Percentiles rank a stretch among this genome's conserved stretches.
Evolutionary conservation across 2,113 vertebrate genomes (phyloP).

Genomic region (Thalassarche chlororhynchos): DNA sequence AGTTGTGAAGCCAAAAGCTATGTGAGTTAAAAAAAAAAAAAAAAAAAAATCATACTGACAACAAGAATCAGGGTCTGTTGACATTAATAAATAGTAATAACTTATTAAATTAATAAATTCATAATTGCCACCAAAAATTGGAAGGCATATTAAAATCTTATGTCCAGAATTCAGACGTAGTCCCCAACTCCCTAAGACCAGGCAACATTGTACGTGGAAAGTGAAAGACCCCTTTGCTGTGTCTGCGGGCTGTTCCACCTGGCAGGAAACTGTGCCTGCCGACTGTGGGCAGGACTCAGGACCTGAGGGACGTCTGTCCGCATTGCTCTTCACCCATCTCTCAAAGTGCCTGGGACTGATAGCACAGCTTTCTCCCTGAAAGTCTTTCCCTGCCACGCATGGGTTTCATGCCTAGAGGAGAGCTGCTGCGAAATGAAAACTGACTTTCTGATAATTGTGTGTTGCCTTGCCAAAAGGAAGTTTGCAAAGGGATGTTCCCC

Average conservation of each 20-base stretch:
- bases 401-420: background rate
- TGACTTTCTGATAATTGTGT: background rate
- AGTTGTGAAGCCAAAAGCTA: background rate
- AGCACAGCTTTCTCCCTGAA: background rate
- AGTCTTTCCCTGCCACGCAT: fast-evolving
- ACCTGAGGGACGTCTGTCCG: fast-evolving
- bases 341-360: no score
- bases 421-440: background rate
- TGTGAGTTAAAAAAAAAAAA: background rate
- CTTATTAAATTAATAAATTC: background rate
- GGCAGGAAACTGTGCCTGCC: background rate
- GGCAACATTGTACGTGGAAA: no score
- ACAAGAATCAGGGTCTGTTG: background rate
- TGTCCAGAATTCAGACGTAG: background rate
- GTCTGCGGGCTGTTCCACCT: background rate
- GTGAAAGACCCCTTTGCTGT: no score
- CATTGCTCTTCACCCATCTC: background rate
- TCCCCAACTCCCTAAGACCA: background rate
- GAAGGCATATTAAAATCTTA: background rate
- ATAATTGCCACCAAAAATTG: background rate
- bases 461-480: background rate
- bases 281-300: fast-evolving
- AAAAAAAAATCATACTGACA: background rate
- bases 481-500: background rate
- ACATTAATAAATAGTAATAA: background rate